Evolutionary conservation across 2,888 invertebrate genomes (phyloP), one percentile per base, ranked within the genome.

Genomic region (Tetragonula carbonaria): DNA sequence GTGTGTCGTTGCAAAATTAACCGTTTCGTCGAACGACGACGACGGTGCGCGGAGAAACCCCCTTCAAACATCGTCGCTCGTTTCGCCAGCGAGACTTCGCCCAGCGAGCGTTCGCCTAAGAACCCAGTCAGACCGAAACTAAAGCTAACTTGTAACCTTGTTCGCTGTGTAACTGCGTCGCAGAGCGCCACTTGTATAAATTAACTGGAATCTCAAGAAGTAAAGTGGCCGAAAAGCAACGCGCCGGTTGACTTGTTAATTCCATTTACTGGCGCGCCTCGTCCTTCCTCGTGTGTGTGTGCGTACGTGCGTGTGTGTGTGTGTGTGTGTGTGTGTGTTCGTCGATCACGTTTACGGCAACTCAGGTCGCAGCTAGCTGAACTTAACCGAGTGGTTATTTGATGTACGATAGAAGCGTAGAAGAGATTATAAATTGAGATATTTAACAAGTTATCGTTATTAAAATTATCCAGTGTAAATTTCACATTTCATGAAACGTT

Each of bases 241-340:
- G 91, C 92, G 92, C 92, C 93, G 93, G 93, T 93, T 93, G 93
- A 93, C 93, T 93, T 93, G 93, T 93, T 93, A 93, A 93, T 93
- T 91, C 91, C 93, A 93, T 93, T 93, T 93, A 92, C 92, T 91
- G 89, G 89, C 90, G 78, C 38, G 81, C 74, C 86, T 78, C 57
- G 21, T 5, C 53, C 16, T 62, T 23, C 23, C 23, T 18, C 16
- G 18, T 18, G 51, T 16, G 18, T 4, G 21, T 13, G 59, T 38
- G 38, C 38, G 38, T 38, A 5, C 5, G 5, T 5, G 5, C 38
- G 38, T 6, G 59, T 4, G 79, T 79, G 28, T 28, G 62, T 21
- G 8, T 28, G 18, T 16, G 5, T 53, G 11, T 45, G 8, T 23
- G 50, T 18, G 50, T 62, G 73, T 28, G 33, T 53, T 16, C 63